Base-by-base conservation (phyloP, 2,888 invertebrate genomes). In the Pristionchus exspectatus region DNA sequence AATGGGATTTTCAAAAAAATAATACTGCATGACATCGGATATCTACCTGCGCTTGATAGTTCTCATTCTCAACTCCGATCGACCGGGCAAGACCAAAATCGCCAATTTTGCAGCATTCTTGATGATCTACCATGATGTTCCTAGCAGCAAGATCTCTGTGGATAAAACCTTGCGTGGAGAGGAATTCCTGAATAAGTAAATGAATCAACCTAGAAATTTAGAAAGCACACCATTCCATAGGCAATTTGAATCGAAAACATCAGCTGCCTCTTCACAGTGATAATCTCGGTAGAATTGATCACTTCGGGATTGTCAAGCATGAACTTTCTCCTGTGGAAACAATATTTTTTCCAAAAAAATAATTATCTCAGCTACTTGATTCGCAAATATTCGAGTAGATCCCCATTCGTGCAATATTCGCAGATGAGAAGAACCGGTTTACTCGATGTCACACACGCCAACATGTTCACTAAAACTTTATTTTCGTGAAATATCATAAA, bases 351-450 rank as follows among this genome's bases (percentile, higher is more conserved):
- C 16, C 9, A 27, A n/a, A 16, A 27, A 59, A 54, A 27, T n/a
- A 18, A n/a, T 21, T 7, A 50, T 1, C 24, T 12, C 21, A 7
- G 18, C 24, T 16, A 87, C 87, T 44, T 59, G 5, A 14, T 9
- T 14, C 63, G 1, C 87, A 87, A 30, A 38, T 44, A 69, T 12
- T 66, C 33, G 2, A 87, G 69, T 10, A 87, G 50, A 59, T 87
- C 87, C 14, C 87, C 87, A 18, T 87, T 87, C 21, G 63, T 12
- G 14, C 87, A 87, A 38, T 87, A 87, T 24, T 87, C 87, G 10
- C 33, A 59, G 3, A 87, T 87, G 27, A 87, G 87, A n/a, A 87
- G 87, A 69, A 54, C 14, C 9, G 87, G 87, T 5, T 44, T 44
- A 12, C 66, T 66, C 2, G 38, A 18, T 16, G 87, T 87, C n/a